phyloP scores from a whole-genome alignment of 2,113 vertebrate genomes.

The Eulacestoma nigropectus region DNA sequence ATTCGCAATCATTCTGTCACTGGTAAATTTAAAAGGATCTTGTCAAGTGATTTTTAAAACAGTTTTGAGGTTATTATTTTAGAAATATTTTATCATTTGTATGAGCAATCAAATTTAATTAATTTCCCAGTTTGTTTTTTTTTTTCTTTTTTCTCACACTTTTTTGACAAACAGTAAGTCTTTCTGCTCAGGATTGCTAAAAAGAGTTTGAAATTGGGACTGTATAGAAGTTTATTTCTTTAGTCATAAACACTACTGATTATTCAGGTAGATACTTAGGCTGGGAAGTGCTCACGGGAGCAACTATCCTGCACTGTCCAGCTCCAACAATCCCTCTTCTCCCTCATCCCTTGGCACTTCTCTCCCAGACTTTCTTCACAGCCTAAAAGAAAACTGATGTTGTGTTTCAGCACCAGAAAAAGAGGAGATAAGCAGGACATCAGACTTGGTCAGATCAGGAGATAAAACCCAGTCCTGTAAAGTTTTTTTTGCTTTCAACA shows the following conservation, averaged over 20 bases:
- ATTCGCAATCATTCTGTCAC: neutral
- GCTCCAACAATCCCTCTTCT: neutral
- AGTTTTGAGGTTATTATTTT: neutral
- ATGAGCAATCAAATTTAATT: neutral
- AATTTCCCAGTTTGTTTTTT: neutral
- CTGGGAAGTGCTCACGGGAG: neutral
- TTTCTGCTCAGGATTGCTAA: neutral
- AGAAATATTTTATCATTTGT: neutral
- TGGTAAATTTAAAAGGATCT: neutral
- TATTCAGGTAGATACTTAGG: neutral
- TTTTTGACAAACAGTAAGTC: neutral
- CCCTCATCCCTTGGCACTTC: neutral
- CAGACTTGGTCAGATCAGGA: neutral
- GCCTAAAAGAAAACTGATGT: neutral
- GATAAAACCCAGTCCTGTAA: neutral
- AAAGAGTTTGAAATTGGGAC: neutral
- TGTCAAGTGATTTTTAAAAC: neutral
- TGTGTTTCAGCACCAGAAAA: neutral
- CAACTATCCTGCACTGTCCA: neutral
- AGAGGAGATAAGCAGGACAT: neutral
- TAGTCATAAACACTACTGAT: neutral
- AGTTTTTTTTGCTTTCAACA: neutral
- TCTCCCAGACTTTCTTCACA: neutral
- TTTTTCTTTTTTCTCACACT: neutral
- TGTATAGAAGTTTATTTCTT: neutral